Conservation (phyloP, 2,113 vertebrate species). For the Lontra canadensis region DNA sequence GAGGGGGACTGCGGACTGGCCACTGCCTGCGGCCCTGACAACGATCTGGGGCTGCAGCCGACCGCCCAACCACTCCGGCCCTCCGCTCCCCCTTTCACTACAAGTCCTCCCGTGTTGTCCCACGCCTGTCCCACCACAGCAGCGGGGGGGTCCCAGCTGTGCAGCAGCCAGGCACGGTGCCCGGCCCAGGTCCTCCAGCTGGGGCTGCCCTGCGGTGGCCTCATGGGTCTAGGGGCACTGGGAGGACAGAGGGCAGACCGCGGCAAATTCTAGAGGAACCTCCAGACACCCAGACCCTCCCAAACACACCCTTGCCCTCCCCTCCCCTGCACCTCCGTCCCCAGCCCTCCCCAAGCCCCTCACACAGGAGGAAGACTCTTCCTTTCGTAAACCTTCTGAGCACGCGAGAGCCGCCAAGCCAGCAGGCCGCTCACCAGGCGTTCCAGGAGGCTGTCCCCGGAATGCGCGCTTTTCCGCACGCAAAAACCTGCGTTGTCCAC, state of each 20-base stretch:
- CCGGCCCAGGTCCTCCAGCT: no score
- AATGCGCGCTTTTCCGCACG: accelerated
- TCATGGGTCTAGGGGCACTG: background rate
- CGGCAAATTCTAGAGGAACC: background rate
- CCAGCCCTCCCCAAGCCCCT: background rate
- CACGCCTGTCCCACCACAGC: background rate
- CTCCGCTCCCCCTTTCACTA: background rate
- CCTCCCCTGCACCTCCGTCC: background rate
- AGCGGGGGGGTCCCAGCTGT: accelerated
- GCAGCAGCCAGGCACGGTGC: background rate
- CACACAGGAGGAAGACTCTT: background rate
- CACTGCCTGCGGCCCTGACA: background rate
- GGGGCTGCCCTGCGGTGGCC: background rate
- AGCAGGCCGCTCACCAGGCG: background rate
- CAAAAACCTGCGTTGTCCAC: background rate
- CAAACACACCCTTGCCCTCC: background rate
- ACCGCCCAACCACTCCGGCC: no score
- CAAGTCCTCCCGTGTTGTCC: background rate
- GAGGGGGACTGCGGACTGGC: background rate
- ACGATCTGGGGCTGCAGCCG: accelerated
- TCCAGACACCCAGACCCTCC: background rate
- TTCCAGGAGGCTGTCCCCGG: background rate
- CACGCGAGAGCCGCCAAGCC: background rate
- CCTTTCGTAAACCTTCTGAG: background rate
- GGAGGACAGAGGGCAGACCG: background rate